Base-by-base conservation (phyloP, 2,113 vertebrate species). In the Rhinoderma darwinii region DNA sequence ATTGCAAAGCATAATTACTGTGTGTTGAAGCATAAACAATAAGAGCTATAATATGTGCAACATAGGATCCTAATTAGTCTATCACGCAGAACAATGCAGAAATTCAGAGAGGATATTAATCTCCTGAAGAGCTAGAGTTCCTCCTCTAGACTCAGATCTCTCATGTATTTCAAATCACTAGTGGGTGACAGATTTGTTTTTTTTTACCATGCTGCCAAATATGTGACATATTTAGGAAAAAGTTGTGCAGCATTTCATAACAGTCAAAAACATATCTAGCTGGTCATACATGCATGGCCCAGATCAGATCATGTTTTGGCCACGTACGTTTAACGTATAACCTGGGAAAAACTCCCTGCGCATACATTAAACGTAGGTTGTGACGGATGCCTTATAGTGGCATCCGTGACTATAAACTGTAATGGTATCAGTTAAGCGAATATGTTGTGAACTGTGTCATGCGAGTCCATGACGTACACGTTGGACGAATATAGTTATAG, bases 11-110 rank as follows among this genome's bases (percentile, higher is more conserved):
- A 77, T 51, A 77, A 77, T 77, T 77, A 77, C 43, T 77, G 74
- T 51, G 41, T 77, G 74, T 51, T 77, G 74, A 30, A 77, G 74
- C 74, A 77, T 77, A 50, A 77, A 77, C 74, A 77, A 77, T 50
- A 77, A 51, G n/a, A 77, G 27, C 44, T 77, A 47, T 47, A 77
- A 47, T 77, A 50, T 30, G 43, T 77, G 41, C 44, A 77, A 77
- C 44, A 77, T 77, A 50, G 74, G 43, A 77, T 50, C 74, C 74
- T 77, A 77, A 77, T 77, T 77, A 77, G 74, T 77, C 17, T 50
- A 77, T 50, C 44, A 77, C 74, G n/a, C n/a, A 77, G 74, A 50
- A 77, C 4, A 77, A 77, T 77, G 74, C 74, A 50, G 74, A 77
- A 51, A 47, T 77, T 4, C 18, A 18, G n/a, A 50, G 74, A 18